Evolutionary conservation across 2,888 invertebrate genomes (phyloP).

Genomic region (Cryptosula pallasiana): DNA sequence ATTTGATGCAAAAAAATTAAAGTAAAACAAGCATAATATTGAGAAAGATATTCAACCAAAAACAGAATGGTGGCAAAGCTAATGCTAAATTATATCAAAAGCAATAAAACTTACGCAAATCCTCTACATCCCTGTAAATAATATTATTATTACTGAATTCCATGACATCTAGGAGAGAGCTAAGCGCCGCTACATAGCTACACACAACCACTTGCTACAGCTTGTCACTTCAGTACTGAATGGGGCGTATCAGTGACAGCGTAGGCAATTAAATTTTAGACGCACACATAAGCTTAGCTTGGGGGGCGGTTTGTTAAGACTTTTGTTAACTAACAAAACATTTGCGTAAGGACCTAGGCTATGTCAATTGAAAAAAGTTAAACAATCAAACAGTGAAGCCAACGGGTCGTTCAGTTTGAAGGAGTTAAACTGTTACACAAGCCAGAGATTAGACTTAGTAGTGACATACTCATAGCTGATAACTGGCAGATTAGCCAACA

Average conservation of each 20-base stretch:
- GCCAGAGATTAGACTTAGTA: no score
- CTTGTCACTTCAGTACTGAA: background rate
- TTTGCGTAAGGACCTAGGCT: background rate
- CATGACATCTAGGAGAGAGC: no score
- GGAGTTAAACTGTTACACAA: no score
- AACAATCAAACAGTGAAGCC: background rate
- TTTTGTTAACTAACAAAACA: background rate
- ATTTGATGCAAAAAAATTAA: no score
- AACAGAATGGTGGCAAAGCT: no score
- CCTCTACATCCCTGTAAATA: background rate
- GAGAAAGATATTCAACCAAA: no score
- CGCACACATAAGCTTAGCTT: no score
- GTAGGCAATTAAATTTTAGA: background rate
- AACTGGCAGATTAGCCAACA: no score
- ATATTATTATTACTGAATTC: background rate
- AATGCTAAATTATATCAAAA: no score
- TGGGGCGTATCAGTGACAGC: background rate
- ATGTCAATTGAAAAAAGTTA: background rate
- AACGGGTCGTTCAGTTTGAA: no score
- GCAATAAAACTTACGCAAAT: background rate
- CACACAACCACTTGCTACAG: background rate
- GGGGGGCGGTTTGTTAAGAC: background rate
- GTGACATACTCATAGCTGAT: no score
- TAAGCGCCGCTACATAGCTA: background rate
- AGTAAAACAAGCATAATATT: no score